These are phyloP conservation scores for Oncorhynchus kisutch DNA, from an alignment of 2,113 vertebrate species.

Conservation along the genomic window DNA sequence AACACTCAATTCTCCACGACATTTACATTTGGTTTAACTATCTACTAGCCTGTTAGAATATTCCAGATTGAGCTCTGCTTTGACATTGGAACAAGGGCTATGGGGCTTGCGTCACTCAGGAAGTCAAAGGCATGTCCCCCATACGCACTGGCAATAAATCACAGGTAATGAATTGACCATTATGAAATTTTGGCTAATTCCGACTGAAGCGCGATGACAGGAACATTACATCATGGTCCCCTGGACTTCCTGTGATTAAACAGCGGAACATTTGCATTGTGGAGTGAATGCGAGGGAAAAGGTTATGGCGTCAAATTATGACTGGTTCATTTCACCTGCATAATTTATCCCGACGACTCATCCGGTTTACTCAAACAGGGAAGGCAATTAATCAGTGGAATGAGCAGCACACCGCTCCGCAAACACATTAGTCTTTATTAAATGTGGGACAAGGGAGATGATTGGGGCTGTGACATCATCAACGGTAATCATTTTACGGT, in stretches of 20 bases:
- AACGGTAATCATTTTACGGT: neutral
- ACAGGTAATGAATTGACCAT: constrained; percentile 45
- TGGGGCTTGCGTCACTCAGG: too few species aligned
- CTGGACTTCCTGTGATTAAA: too few species aligned
- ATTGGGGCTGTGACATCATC: constrained; percentile 30
- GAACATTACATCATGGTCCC: too few species aligned
- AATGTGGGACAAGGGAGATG: constrained; percentile 36
- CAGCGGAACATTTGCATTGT: neutral
- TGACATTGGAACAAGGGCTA: too few species aligned
- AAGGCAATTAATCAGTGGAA: constrained; percentile 78
- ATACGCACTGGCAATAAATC: constrained; percentile 42
- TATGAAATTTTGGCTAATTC: constrained; percentile 40
- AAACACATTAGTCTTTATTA: constrained; percentile 64
- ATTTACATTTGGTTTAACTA: neutral
- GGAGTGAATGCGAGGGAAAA: constrained; percentile 45
- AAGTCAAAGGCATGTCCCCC: constrained; percentile 10
- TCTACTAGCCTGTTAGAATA: neutral
- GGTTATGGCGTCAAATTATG: constrained; percentile 54
- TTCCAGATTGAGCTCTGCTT: neutral
- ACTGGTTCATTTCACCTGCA: constrained; percentile 64
- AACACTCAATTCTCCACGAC: neutral
- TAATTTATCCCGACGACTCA: constrained; percentile 60
- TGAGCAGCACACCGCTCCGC: constrained; percentile 66
- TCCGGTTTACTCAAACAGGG: constrained; percentile 63
- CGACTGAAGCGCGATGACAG: constrained; percentile 18